Conservation (phyloP, 2,797 vertebrate genomes). For the Bryconaethiops microstoma region DNA sequence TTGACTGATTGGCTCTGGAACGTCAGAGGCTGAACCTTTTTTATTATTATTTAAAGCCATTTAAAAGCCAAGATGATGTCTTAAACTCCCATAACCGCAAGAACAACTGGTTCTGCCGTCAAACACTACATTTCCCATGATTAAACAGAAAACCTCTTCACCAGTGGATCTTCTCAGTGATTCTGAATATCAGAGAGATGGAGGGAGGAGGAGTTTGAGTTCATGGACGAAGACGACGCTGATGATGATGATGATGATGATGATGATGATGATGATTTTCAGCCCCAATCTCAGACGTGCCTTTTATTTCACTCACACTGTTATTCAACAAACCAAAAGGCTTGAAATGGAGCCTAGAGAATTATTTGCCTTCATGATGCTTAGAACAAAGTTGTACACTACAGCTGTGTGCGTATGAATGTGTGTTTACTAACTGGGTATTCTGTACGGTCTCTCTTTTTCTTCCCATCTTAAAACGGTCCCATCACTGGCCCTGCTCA, state of each 20-base stretch:
- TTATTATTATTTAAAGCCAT: conserved; percentile 45
- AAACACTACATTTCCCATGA: conserved; percentile 67
- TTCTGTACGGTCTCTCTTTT: conserved; percentile 76
- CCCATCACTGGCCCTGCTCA: conserved; percentile 40
- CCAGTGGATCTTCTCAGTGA: conserved; percentile 20
- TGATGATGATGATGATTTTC: conserved; percentile 44
- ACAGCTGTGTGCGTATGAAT: conserved; percentile 79
- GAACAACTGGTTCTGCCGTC: conserved; percentile 55
- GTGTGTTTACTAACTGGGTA: conserved; percentile 71
- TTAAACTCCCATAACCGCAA: conserved; percentile 60
- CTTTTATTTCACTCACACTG: conserved; percentile 87
- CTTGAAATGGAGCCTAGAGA: conserved; percentile 62
- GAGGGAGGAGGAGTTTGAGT: conserved; percentile 16
- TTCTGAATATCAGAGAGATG: background rate
- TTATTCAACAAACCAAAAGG: conserved; percentile 80
- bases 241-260: conserved; percentile 69
- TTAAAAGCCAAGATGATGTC: conserved; percentile 70
- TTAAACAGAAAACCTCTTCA: conserved; percentile 55
- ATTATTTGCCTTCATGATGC: conserved; percentile 85
- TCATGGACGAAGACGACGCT: conserved; percentile 14
- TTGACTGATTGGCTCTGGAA: background rate
- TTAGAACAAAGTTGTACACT: conserved; percentile 87
- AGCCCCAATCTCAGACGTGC: conserved; percentile 88
- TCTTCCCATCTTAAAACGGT: conserved; percentile 33
- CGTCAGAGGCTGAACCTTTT: conserved; percentile 1